These are phyloP conservation scores for Notothenia rossii DNA, from an alignment of 2,113 vertebrate species.

Conservation along the genomic window DNA sequence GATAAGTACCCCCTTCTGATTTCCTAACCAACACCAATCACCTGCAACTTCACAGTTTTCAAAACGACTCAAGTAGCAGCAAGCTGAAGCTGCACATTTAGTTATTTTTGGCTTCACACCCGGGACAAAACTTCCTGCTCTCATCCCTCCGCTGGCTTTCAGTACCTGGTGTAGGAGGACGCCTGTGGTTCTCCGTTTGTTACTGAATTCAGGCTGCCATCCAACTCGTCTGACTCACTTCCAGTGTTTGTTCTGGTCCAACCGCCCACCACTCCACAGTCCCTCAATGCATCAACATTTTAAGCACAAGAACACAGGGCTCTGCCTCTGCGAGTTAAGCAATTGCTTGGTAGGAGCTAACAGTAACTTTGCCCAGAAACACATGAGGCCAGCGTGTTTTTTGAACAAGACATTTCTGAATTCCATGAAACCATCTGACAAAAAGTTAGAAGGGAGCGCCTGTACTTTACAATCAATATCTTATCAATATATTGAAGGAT, in stretches of 20 bases:
- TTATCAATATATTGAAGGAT: background rate
- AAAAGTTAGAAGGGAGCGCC: background rate
- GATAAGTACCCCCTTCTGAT: background rate
- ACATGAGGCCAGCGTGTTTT: background rate
- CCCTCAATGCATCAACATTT: constrained; percentile 42
- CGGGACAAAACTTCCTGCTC: constrained; percentile 34
- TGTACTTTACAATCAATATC: background rate
- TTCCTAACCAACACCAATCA: constrained; percentile 29
- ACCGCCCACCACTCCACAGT: constrained; percentile 38
- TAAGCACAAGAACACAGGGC: constrained; percentile 36
- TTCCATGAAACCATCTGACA: background rate
- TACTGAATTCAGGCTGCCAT: constrained; percentile 46
- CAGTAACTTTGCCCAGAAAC: constrained; percentile 1
- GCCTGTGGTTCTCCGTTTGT: constrained; percentile 32
- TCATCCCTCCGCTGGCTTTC: constrained; percentile 38
- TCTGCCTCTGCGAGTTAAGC: background rate
- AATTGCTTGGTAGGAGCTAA: constrained; percentile 16
- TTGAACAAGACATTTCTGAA: background rate
- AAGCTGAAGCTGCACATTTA: constrained; percentile 9
- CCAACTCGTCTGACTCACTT: constrained; percentile 53
- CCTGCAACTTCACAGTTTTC: constrained; percentile 21
- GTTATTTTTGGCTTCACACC: constrained; percentile 37
- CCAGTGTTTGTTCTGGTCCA: constrained; percentile 42
- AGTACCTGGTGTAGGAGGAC: constrained; percentile 45
- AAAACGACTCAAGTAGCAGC: constrained; percentile 18